Evolutionary conservation across 2,113 vertebrate species (phyloP).

Genomic region (Mohoua ochrocephala): DNA sequence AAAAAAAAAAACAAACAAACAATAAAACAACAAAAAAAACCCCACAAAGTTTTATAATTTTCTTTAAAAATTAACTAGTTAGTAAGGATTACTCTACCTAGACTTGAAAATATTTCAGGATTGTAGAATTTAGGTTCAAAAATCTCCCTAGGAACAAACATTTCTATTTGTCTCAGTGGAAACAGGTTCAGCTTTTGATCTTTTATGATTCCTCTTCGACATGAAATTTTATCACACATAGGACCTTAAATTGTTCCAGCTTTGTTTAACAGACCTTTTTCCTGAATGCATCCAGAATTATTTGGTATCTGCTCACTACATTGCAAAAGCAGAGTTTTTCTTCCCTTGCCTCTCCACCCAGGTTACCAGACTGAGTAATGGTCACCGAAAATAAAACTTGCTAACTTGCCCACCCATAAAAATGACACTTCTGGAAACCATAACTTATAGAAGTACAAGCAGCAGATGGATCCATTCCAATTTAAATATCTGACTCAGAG

Average conservation of each 20-base stretch:
- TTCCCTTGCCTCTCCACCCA: background rate
- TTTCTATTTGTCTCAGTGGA: background rate
- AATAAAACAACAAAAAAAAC: too few relatives aligned
- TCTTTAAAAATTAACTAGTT: background rate
- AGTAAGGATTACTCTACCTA: background rate
- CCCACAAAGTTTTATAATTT: background rate
- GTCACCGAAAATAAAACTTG: background rate
- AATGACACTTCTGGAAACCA: background rate
- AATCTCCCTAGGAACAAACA: background rate
- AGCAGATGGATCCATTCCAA: background rate
- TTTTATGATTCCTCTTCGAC: background rate
- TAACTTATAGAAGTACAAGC: background rate
- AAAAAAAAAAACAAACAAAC: background rate
- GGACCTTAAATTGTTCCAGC: background rate
- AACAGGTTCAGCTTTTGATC: background rate
- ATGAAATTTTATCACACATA: background rate
- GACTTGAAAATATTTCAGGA: background rate
- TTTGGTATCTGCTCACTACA: background rate
- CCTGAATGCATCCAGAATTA: background rate
- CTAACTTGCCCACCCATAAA: background rate
- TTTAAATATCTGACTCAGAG: background rate
- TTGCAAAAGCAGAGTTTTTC: background rate
- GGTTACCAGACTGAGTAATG: background rate
- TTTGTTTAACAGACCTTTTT: background rate
- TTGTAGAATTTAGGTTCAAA: background rate